Percentiles rank a stretch among this genome's conserved stretches.
These are phyloP conservation scores for Thera obeliscata DNA, from an alignment of 2,888 invertebrate genomes.

Conservation along the genomic window DNA sequence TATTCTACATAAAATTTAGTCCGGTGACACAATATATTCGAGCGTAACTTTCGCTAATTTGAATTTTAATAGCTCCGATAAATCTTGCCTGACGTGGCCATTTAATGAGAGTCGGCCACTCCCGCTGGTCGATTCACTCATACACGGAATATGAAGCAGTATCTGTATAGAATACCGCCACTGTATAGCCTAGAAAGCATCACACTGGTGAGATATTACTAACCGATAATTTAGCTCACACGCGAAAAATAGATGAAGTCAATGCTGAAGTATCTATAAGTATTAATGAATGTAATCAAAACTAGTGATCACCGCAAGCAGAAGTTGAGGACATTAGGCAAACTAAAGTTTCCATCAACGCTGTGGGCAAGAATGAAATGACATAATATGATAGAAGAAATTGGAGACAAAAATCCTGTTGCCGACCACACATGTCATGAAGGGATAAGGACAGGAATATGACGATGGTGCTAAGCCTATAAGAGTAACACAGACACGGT, in stretches of 20 bases:
- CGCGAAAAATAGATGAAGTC: not conserved
- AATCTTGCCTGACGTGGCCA: slow-evolving; percentile 52
- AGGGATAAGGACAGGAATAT: not conserved
- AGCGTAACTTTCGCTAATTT: slow-evolving; percentile 63
- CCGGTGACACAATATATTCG: slow-evolving; percentile 47
- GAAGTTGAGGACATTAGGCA: not conserved
- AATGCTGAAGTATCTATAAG: not conserved
- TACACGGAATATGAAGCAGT: slow-evolving; percentile 11
- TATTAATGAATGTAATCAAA: not conserved
- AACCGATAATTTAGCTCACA: not conserved
- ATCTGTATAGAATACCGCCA: slow-evolving; percentile 1
- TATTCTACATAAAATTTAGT: slow-evolving; percentile 37
- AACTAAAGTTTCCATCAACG: not conserved
- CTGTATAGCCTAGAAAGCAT: not conserved
- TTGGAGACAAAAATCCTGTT: too few species aligned
- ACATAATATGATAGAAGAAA: too few species aligned
- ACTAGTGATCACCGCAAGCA: not conserved
- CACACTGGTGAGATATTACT: not conserved
- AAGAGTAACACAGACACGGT: slow-evolving; percentile 2
- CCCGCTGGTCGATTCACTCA: slow-evolving; percentile 36
- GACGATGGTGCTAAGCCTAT: not conserved
- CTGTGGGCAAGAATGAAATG: too few species aligned
- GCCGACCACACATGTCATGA: too few species aligned
- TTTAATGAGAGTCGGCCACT: slow-evolving; percentile 49
- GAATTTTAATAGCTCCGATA: slow-evolving; percentile 62